A percentile compares a stretch with the other conserved stretches of the same genome.
These are phyloP conservation scores for Amphimallon solstitiale DNA, from an alignment of 2,888 invertebrate genomes.

Conservation along the genomic window DNA sequence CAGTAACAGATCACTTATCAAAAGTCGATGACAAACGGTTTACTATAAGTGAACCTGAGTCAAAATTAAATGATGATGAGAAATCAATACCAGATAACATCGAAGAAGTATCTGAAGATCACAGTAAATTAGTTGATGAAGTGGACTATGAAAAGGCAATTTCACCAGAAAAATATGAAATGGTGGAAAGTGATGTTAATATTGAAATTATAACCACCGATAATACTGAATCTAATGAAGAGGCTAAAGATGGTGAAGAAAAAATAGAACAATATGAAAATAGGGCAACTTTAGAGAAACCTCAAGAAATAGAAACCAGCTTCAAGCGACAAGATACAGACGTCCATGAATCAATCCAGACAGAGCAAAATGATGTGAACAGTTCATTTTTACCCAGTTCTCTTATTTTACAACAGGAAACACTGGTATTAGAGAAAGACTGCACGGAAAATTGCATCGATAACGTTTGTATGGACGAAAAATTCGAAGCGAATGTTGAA, in stretches of 20 bases:
- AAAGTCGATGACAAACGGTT: constrained; percentile 24
- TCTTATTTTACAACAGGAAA: constrained; percentile 60
- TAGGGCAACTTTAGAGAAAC: constrained; percentile 41
- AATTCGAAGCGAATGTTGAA: constrained; percentile 61
- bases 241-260: not conserved
- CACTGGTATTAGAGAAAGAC: constrained; percentile 61
- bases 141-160: constrained; percentile 20
- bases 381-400: constrained; percentile 57
- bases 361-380: constrained; percentile 16
- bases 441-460: constrained; percentile 59
- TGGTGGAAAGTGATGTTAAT: not conserved
- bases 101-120: constrained; percentile 20
- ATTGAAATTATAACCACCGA: not conserved
- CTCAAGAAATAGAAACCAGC: constrained; percentile 49
- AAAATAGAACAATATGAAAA: constrained; percentile 32
- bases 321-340: not conserved
- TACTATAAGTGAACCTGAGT: not conserved
- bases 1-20: constrained; percentile 20
- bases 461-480: constrained; percentile 52
- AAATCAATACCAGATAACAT: not conserved
- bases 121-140: not conserved
- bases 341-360: constrained; percentile 8
- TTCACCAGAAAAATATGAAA: constrained; percentile 14
- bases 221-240: constrained; percentile 22
- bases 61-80: not conserved